phyloP scores from a whole-genome alignment of 2,888 invertebrate species.

The Pycnomerus fuliginosus region DNA sequence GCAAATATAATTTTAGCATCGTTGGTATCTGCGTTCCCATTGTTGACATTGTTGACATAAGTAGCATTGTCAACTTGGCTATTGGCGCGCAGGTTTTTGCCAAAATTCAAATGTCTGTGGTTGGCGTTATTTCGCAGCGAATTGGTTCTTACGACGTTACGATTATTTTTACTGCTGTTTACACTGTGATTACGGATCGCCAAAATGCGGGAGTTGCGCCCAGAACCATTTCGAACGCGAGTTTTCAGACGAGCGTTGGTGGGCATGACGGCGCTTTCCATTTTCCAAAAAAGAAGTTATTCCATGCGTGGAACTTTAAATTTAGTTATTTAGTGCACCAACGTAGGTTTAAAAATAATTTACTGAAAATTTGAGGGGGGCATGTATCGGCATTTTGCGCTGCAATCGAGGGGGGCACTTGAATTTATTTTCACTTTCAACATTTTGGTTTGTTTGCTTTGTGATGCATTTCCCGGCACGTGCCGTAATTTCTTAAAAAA shows the following conservation, averaged over 20 bases:
- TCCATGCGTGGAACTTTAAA: constrained; percentile 14
- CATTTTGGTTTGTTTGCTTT: constrained; percentile 17
- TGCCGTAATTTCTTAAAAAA: constrained; percentile 13
- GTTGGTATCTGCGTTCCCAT: constrained; percentile 9
- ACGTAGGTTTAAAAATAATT: constrained; percentile 21
- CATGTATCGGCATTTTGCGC: constrained; percentile 11
- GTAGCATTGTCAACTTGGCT: constrained; percentile 10
- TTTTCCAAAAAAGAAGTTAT: constrained; percentile 4
- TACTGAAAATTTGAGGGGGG: constrained; percentile 12
- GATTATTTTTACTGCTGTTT: constrained; percentile 11
- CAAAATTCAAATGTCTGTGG: constrained; percentile 19
- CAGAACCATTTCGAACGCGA: constrained; percentile 12
- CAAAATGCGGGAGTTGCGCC: constrained; percentile 10
- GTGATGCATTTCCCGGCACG: constrained; percentile 16
- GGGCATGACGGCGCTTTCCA: constrained; percentile 18
- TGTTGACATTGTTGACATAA: constrained; percentile 13
- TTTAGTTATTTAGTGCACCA: constrained; percentile 16
- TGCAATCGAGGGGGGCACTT: constrained; percentile 14
- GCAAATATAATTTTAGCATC: constrained; percentile 12
- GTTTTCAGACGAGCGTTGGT: constrained; percentile 12
- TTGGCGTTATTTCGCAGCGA: constrained; percentile 12
- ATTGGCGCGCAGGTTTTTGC: constrained; percentile 6
- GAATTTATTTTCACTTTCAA: constrained; percentile 12
- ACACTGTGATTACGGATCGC: constrained; percentile 12
- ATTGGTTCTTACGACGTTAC: constrained; percentile 10